These are phyloP conservation scores for Rhinophrynus dorsalis DNA, from an alignment of 2,797 vertebrate species.

Conservation along the genomic window DNA sequence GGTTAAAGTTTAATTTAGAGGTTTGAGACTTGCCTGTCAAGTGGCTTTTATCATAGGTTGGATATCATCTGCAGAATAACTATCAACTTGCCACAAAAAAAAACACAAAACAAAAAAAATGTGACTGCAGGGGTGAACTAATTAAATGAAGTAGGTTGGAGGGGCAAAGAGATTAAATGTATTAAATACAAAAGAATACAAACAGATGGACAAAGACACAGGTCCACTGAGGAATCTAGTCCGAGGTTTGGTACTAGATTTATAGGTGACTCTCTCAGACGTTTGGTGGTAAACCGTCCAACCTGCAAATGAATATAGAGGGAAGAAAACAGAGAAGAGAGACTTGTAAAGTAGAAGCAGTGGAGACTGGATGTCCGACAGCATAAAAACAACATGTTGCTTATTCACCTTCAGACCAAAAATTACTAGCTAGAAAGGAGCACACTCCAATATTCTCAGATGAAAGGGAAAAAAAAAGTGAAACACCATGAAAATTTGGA, in stretches of 20 bases:
- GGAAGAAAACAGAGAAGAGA: conserved; percentile 79
- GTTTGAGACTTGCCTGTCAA: background rate
- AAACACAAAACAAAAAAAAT: conserved; percentile 60
- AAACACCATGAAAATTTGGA: too few species aligned
- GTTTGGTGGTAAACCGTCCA: conserved; percentile 96
- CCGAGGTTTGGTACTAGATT: conserved; percentile 98
- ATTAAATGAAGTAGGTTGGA: too few species aligned
- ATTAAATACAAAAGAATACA: conserved; percentile 94
- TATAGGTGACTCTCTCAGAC: conserved; percentile 95
- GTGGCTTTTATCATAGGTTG: conserved; percentile 6
- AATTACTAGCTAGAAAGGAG: conserved; percentile 65
- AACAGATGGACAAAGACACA: conserved; percentile 99
- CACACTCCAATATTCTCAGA: too few species aligned
- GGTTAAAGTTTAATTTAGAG: too few species aligned
- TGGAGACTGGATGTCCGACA: conserved; percentile 67
- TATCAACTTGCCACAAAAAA: conserved; percentile 67
- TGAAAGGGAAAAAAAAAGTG: too few species aligned
- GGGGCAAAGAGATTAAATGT: conserved; percentile 70
- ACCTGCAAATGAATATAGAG: conserved; percentile 91
- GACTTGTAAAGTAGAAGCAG: conserved; percentile 80
- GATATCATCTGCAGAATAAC: conserved; percentile 40
- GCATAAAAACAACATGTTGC: conserved; percentile 72
- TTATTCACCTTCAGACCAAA: conserved; percentile 70
- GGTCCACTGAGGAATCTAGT: conserved; percentile 99
- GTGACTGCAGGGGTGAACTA: conserved; percentile 59